A percentile compares a stretch with the other conserved stretches of the same genome.
Evolutionary conservation across 2,888 invertebrate genomes (phyloP).

Genomic region (Blastobasis lacticolella): DNA sequence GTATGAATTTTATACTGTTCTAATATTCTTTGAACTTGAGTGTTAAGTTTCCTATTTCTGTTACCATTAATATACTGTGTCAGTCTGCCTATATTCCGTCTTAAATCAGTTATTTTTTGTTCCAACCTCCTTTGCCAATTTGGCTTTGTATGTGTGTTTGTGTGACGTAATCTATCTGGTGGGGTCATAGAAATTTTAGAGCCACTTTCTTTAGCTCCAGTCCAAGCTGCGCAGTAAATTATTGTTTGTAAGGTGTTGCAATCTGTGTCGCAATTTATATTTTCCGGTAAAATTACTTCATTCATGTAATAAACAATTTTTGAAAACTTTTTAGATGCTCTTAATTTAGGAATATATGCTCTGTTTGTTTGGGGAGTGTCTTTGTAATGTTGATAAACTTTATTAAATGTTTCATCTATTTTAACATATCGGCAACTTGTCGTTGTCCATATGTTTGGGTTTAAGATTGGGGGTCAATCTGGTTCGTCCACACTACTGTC

Average conservation of each 20-base stretch:
- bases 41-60: constrained; percentile 2
- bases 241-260: constrained; percentile 4
- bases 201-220: constrained; percentile 6
- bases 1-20: constrained; percentile 9
- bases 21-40: constrained; percentile 3
- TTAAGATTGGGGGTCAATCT: too few species aligned
- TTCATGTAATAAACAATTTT: constrained; percentile 7
- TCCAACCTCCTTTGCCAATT: constrained; percentile 12
- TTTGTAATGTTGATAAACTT: neutral
- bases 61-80: constrained; percentile 9
- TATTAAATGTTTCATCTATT: constrained; percentile 3
- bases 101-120: constrained; percentile 5
- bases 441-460: too few species aligned
- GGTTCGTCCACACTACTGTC: too few species aligned
- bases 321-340: constrained; percentile 7
- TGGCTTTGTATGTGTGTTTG: neutral
- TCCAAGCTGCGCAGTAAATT: constrained; percentile 10
- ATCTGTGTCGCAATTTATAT: neutral
- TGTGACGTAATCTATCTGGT: too few species aligned
- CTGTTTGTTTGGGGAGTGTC: constrained; percentile 1
- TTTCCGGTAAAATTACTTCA: constrained; percentile 4
- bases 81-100: constrained; percentile 9
- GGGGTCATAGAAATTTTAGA: neutral
- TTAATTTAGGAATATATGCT: constrained; percentile 11
- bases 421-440: too few species aligned